Conservation (phyloP, 2,113 vertebrate species). For the Malaclemys terrapin region DNA sequence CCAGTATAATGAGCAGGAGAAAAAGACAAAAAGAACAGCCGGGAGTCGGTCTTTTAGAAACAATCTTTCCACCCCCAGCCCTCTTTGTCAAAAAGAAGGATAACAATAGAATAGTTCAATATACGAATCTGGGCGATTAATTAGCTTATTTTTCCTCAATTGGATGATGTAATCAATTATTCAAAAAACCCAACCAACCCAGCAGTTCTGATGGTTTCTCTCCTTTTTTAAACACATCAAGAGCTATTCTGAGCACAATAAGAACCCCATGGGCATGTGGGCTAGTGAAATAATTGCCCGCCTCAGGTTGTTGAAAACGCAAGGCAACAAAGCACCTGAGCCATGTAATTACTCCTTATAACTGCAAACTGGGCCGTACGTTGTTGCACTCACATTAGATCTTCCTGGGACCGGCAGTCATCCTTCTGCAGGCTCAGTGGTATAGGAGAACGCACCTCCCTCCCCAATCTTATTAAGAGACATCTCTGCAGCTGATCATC, state of each 20-base stretch:
- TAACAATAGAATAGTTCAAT: fast-evolving
- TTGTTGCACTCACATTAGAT: fast-evolving
- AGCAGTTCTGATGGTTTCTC: no score
- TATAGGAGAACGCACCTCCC: fast-evolving
- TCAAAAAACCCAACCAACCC: not conserved
- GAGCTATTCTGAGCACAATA: not conserved
- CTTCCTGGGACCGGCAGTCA: not conserved
- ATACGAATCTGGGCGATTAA: not conserved
- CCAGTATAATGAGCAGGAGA: not conserved
- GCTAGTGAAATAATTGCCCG: slow-evolving; percentile 66
- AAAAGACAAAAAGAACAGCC: not conserved
- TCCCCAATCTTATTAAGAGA: fast-evolving
- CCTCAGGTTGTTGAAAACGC: slow-evolving; percentile 54
- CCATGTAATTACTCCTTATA: slow-evolving; percentile 62
- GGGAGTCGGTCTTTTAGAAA: not conserved
- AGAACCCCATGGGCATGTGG: slow-evolving; percentile 29
- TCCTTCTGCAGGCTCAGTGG: not conserved
- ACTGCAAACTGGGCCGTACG: not conserved
- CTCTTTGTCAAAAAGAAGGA: not conserved
- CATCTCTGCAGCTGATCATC: not conserved
- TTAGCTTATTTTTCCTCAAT: not conserved
- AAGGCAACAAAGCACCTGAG: slow-evolving; percentile 66
- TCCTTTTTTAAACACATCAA: not conserved
- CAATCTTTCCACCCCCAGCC: not conserved
- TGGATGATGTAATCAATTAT: not conserved